phyloP scores from a whole-genome alignment of 2,797 vertebrate genomes.

The Eupleurogrammus muticus region DNA sequence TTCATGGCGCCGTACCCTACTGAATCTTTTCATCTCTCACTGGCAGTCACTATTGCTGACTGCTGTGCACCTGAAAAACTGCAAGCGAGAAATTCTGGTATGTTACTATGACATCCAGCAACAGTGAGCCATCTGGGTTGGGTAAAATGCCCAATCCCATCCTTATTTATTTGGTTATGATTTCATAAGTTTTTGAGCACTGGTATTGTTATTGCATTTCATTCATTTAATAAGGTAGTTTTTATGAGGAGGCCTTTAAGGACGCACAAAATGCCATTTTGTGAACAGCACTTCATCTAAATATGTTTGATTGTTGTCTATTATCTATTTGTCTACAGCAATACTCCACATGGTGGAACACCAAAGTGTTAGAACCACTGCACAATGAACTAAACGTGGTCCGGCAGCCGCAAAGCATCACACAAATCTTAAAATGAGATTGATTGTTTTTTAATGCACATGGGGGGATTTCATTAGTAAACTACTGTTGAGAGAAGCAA shows the following conservation, averaged over 20 bases:
- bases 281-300: background rate
- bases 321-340: background rate
- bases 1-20: background rate
- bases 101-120: background rate
- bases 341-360: background rate
- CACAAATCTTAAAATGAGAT: background rate
- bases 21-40: background rate
- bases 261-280: background rate
- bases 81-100: background rate
- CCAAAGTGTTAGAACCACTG: background rate
- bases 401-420: background rate
- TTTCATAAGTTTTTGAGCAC: background rate
- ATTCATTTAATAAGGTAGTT: background rate
- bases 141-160: background rate
- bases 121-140: background rate
- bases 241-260: background rate
- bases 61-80: constrained; percentile 6
- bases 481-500: constrained; percentile 28
- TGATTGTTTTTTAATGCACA: constrained; percentile 30
- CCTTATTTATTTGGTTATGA: background rate
- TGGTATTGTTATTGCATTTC: background rate
- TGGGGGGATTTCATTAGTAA: constrained; percentile 22
- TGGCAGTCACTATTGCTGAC: background rate
- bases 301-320: too few species aligned
- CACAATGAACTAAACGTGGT: background rate